Percentiles rank a stretch among this genome's conserved stretches.
Evolutionary conservation across 2,888 invertebrate species (phyloP).

Genomic region (Troides aeacus): DNA sequence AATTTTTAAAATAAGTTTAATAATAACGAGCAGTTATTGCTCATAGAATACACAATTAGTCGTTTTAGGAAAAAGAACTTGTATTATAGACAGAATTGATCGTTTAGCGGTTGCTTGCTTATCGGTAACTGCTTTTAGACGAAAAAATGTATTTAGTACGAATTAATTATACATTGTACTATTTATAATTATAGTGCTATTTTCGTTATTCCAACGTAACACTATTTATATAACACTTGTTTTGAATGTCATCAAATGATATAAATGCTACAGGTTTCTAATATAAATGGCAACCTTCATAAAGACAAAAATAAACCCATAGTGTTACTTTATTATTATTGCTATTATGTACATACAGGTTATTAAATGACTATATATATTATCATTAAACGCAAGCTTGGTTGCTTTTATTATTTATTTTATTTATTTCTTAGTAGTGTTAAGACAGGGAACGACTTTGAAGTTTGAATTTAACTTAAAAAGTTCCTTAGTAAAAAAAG

Average conservation of each 20-base stretch:
- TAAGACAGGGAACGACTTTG: constrained; percentile 4
- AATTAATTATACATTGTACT: no score
- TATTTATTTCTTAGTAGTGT: not conserved
- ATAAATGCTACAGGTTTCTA: not conserved
- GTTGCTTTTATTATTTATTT: not conserved
- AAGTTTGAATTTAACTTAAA: constrained; percentile 7
- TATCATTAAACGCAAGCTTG: not conserved
- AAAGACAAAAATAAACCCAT: not conserved
- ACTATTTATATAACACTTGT: not conserved
- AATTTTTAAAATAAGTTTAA: no score
- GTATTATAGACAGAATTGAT: no score
- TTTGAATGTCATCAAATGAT: not conserved
- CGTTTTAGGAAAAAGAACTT: no score
- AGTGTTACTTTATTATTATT: not conserved
- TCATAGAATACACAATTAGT: no score
- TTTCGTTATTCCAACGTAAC: not conserved
- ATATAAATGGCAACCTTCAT: not conserved
- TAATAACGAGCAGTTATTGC: no score
- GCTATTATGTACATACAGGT: not conserved
- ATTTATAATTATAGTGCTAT: no score
- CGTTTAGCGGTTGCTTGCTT: no score
- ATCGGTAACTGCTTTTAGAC: no score
- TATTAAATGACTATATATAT: not conserved
- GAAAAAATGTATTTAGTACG: no score
- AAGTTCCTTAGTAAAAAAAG: not conserved